phyloP scores from a whole-genome alignment of 2,888 invertebrate species.

The Camponotus fellah region DNA sequence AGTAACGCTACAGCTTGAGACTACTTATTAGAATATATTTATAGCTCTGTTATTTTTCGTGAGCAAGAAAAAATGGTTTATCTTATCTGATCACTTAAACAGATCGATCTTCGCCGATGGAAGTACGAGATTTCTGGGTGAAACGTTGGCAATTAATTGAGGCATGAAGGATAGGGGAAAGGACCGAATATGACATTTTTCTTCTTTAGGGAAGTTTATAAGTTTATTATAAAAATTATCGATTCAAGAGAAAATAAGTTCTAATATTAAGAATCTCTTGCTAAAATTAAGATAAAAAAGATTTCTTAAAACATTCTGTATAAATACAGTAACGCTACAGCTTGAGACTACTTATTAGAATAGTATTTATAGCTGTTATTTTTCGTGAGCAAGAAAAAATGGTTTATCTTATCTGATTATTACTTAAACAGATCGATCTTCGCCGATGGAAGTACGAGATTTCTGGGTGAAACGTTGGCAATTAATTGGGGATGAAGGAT shows the following conservation, averaged over 20 bases:
- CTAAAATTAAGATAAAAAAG: neutral
- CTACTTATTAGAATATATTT: neutral
- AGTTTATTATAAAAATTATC: neutral
- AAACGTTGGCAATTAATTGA: too few species aligned
- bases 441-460: too few species aligned
- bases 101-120: too few species aligned
- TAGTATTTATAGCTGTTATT: neutral
- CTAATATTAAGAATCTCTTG: neutral
- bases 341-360: neutral
- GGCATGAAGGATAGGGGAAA: too few species aligned
- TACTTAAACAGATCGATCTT: neutral
- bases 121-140: too few species aligned
- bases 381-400: neutral
- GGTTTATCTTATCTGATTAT: slow-evolving; percentile 1
- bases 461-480: too few species aligned
- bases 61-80: neutral
- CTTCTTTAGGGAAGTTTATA: neutral
- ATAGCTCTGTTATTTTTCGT: neutral
- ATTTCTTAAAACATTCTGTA: neutral
- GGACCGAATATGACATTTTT: too few species aligned
- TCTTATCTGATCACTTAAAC: neutral
- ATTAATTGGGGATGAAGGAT: too few species aligned
- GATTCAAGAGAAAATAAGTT: neutral
- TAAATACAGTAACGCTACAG: neutral
- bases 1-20: neutral